Base-by-base conservation (phyloP, 2,888 invertebrate genomes). In the Heliconius erato region DNA sequence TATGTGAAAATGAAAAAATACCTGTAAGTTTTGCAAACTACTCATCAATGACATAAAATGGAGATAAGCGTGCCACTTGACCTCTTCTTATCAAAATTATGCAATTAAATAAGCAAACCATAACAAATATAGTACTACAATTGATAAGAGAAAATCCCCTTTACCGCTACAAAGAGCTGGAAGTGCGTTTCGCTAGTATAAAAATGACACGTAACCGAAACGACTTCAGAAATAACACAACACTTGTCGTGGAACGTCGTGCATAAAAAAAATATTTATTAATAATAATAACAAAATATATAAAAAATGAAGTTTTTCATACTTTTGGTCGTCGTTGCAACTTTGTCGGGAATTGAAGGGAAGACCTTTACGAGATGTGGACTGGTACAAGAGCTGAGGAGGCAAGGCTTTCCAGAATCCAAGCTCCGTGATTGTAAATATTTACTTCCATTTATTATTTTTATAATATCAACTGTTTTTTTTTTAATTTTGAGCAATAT, bases 351-450 rank as follows among this genome's bases (percentile, higher is more conserved):
- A 19, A 19, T 87, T 6, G 88, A 91, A 59, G 89, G 88, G 0
- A 89, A 89, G n/a, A 83, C 84, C 12, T 91, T 92, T 49, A 89
- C 87, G 1, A 88, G 90, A 86, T 94, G 94, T 79, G 89, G 89
- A 9, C 83, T 94, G 71, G 92, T 91, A 0, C 84, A 78, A 0
- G 91, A 92, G 77, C 85, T 94, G 28, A 87, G 91, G 76, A 88
- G 79, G 0, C 93, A 93, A 79, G 92, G 92, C 0, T 92, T 93
- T 80, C 91, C 92, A 0, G 91, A 90, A 80, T 85, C 88, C 44
- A 89, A 93, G 81, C 84, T 94, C 86, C 88, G 89, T 67, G 89
- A 94, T 82, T 94, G 94, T 92, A 84, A 90, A 92, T 89, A 72
- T 76, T 65, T 3, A 40, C 79, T 78, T 40, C 2, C 7, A 40